Conservation (phyloP, 2,113 vertebrate genomes). For the Noctilio leporinus region DNA sequence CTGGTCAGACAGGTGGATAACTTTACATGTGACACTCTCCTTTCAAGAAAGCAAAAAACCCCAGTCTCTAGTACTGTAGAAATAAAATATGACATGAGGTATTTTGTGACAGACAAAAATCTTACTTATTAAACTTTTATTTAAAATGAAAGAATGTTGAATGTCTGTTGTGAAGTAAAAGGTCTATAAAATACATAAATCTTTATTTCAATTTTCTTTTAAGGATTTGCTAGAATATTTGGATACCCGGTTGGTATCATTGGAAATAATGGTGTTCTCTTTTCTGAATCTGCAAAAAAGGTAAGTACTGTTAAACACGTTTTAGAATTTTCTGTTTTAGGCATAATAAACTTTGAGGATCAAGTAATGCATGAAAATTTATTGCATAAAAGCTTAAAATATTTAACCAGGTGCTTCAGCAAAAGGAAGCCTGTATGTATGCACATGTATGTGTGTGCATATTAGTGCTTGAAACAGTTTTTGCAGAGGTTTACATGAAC, state of each 20-base stretch:
- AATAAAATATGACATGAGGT: neutral
- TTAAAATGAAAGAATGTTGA: constrained; percentile 8
- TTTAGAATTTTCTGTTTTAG: neutral
- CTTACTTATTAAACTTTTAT: neutral
- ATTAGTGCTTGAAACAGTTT: neutral
- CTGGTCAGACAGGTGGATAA: neutral
- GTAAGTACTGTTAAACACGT: constrained; percentile 73
- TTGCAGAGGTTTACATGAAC: neutral
- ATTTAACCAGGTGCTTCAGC: neutral
- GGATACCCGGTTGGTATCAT: constrained; percentile 97
- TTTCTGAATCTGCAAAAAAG: constrained; percentile 98
- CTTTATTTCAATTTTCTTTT: constrained; percentile 36
- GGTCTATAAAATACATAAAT: neutral
- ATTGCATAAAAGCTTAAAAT: neutral
- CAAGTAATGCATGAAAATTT: neutral
- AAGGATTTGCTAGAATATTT: constrained; percentile 96
- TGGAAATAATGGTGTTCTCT: constrained; percentile 98
- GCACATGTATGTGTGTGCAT: fast-evolving
- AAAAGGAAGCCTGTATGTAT: neutral
- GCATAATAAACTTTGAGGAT: neutral
- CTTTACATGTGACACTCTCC: neutral
- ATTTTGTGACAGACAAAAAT: neutral
- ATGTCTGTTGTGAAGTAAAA: neutral
- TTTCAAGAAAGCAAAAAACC: neutral
- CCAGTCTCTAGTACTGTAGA: neutral